A percentile compares a stretch with the other conserved stretches of the same genome.
Evolutionary conservation across 2,113 vertebrate species (phyloP).

Genomic region (Albula glossodonta): DNA sequence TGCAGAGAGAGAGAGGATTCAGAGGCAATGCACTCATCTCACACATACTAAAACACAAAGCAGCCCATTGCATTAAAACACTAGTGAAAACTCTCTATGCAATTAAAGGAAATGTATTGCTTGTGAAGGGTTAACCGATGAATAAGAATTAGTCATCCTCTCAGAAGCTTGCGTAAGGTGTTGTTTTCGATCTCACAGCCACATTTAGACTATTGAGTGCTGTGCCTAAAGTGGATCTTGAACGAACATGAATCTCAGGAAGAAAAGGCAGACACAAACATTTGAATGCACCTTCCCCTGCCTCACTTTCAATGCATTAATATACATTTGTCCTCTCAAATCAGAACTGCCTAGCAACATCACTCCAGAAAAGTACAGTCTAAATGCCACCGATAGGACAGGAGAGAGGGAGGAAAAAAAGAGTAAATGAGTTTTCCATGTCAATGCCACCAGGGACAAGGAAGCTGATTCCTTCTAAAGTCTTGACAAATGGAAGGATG

Average conservation of each 20-base stretch:
- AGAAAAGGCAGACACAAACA: not conserved
- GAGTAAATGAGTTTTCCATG: not conserved
- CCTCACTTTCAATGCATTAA: not conserved
- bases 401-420: not conserved
- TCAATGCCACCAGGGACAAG: not conserved
- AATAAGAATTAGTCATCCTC: not conserved
- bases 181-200: not conserved
- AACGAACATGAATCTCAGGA: not conserved
- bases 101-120: not conserved
- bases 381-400: not conserved
- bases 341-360: slow-evolving; percentile 18
- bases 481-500: not conserved
- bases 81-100: not conserved
- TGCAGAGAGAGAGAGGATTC: not conserved
- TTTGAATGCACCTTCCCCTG: not conserved
- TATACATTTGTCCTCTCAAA: not conserved
- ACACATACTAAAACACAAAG: not conserved
- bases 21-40: not conserved
- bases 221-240: not conserved
- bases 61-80: not conserved
- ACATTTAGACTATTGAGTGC: not conserved
- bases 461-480: not conserved
- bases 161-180: not conserved
- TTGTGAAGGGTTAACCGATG: not conserved
- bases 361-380: not conserved